These are phyloP conservation scores for Aporophyla nigra DNA, from an alignment of 2,888 invertebrate species.

Conservation along the genomic window DNA sequence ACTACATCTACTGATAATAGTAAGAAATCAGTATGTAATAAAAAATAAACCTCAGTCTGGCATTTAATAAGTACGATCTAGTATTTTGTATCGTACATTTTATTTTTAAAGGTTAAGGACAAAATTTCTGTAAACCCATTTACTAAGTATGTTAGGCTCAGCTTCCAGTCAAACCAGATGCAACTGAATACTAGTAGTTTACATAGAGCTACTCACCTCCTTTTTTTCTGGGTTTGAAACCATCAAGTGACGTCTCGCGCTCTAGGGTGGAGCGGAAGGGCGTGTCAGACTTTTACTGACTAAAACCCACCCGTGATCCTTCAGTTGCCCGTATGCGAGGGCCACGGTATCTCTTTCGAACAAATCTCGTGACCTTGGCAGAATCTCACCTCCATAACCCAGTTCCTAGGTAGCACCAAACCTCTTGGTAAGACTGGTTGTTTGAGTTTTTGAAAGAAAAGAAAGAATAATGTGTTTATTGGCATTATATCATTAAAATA, in stretches of 20 bases:
- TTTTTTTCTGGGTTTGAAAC: too few species aligned
- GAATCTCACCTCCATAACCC: neutral
- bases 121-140: neutral
- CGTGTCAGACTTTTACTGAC: too few species aligned
- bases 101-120: constrained; percentile 44
- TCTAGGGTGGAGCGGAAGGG: too few species aligned
- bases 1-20: neutral
- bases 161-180: neutral
- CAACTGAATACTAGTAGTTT: neutral
- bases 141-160: neutral
- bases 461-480: too few species aligned
- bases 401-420: neutral
- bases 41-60: neutral
- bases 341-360: too few species aligned
- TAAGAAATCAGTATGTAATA: neutral
- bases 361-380: too few species aligned
- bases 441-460: too few species aligned
- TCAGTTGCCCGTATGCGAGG: too few species aligned
- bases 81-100: constrained; percentile 11
- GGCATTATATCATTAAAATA: too few species aligned
- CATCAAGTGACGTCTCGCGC: too few species aligned
- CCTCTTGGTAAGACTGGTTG: neutral
- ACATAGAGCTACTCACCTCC: too few species aligned
- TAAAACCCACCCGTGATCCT: too few species aligned
- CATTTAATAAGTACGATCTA: constrained; percentile 11